Evolutionary conservation across 2,888 invertebrate genomes (phyloP), one percentile per base, ranked within the genome.

Genomic region (Amiota mariae): DNA sequence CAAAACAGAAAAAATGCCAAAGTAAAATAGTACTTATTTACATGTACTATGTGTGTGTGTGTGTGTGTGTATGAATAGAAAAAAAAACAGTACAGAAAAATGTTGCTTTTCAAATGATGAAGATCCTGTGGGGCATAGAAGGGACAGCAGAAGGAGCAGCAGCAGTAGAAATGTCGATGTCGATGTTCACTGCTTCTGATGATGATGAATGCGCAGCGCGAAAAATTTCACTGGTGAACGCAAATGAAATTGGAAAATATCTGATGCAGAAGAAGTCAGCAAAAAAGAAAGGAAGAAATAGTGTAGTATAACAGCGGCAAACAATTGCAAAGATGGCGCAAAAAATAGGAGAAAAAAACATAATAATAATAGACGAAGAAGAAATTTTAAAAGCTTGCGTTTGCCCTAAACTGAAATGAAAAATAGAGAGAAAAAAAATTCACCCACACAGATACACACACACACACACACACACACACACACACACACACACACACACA

Each of bases 201-300:
- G 67, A 68, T 84, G 82, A 82, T 82, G 85, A 85, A 84, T 84
- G 83, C 77, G 78, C 64, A 46, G 72, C 46, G 71, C 46, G 71
- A 72, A 80, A 81, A 77, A 85, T 84, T 84, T 85, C 85, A 81
- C 82, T 81, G 76, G 76, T 77, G 73, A 82, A 78, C 85, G 76
- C 84, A 84, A 85, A 84, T 84, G 83, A 84, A 84, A 84, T 84
- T 84, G 85, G 83, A 84, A 84, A 84, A 84, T 84, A 79, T 20
- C 67, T 80, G 82, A 79, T 68, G 67, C 51, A 51, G 54, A n/a
- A 67, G 51, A 20, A 24, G 36, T 11, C 61, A 63, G 63, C 63
- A 63, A 10, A 11, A 59, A 59, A 20, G 11, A 6, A 20, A 15
- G 20, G 59, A 15, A 59, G 59, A 15, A 59, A 20, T n/a, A 51